phyloP scores from a whole-genome alignment of 2,888 invertebrate species.

The Trissoscelio sp. region DNA sequence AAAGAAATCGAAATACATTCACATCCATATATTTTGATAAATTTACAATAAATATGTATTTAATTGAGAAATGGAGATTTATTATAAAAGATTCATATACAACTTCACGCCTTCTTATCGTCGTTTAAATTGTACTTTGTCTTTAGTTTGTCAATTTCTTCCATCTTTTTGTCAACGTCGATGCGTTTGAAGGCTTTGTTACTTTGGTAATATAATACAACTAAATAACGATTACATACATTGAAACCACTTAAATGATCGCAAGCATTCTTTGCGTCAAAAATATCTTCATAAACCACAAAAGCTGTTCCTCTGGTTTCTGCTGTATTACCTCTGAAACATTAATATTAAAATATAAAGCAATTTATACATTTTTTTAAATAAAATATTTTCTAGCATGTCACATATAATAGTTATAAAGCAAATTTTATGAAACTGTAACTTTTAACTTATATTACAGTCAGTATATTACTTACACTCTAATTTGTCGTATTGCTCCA shows the following conservation, averaged over 20 bases:
- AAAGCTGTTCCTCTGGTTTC: slow-evolving; percentile 99
- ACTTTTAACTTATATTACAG: too few relatives aligned
- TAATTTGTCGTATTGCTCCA: slow-evolving; percentile 98
- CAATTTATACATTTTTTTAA: too few relatives aligned
- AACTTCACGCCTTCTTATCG: slow-evolving; percentile 76
- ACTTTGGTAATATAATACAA: slow-evolving; percentile 99
- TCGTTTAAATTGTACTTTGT: slow-evolving; percentile 89
- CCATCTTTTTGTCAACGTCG: slow-evolving; percentile 97
- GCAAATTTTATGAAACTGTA: too few relatives aligned
- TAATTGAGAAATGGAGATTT: too few relatives aligned
- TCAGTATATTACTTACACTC: slow-evolving; percentile 93
- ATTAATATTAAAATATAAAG: neutral
- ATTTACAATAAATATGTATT: too few relatives aligned
- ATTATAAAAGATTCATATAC: neutral
- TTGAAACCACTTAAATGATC: slow-evolving; percentile 99
- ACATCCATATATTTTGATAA: too few relatives aligned
- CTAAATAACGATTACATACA: slow-evolving; percentile 98
- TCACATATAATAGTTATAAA: too few relatives aligned
- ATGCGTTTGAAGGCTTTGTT: slow-evolving; percentile 98
- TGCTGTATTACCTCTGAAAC: slow-evolving; percentile 95
- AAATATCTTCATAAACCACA: slow-evolving; percentile 99
- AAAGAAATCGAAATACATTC: too few relatives aligned
- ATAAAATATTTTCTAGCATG: too few relatives aligned
- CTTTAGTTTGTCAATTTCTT: slow-evolving; percentile 97
- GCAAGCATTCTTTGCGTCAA: slow-evolving; percentile 99